Evolutionary conservation across 2,113 vertebrate species (phyloP).

Genomic region (Podarcis cretensis): DNA sequence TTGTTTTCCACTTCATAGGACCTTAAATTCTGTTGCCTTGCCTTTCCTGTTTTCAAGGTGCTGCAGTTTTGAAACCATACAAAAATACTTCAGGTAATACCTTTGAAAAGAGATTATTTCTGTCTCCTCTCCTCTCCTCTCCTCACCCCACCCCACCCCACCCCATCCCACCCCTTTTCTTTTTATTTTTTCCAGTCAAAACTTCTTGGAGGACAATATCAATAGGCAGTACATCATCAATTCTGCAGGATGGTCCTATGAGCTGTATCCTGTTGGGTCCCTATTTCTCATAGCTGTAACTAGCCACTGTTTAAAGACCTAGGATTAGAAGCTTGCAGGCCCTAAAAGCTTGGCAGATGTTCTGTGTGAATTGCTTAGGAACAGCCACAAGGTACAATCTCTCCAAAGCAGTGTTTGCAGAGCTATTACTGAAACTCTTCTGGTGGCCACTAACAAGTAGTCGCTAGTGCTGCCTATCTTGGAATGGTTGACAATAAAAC

Average conservation of each 20-base stretch:
- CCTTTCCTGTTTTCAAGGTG: background rate
- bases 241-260: background rate
- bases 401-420: background rate
- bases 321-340: background rate
- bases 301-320: background rate
- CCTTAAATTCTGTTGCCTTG: background rate
- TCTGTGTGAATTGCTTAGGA: background rate
- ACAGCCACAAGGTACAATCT: background rate
- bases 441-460: background rate
- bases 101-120: background rate
- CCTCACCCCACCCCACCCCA: no score
- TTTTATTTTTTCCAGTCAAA: background rate
- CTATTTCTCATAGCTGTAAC: background rate
- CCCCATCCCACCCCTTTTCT: no score
- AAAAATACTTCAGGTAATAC: background rate
- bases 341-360: background rate
- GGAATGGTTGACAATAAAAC: background rate
- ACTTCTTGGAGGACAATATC: background rate
- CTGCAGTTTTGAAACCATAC: background rate
- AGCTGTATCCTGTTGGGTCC: background rate
- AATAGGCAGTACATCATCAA: background rate
- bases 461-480: background rate
- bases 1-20: background rate
- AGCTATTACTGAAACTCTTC: conserved; percentile 2
- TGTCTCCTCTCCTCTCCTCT: background rate